Base-by-base conservation (phyloP, 2,888 invertebrate genomes). In the Zygaena filipendulae region DNA sequence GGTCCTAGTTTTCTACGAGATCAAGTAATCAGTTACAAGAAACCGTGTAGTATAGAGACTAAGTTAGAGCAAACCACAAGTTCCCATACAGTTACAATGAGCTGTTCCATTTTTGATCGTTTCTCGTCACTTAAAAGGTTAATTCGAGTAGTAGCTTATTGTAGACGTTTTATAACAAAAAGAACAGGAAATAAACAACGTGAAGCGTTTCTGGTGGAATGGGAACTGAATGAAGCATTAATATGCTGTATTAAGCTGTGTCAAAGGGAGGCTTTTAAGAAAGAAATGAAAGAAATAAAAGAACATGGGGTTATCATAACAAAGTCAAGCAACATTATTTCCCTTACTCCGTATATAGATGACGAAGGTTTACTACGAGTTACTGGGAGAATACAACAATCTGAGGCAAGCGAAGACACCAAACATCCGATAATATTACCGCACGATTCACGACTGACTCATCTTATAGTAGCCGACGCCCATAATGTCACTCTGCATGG, bases 401-500 rank as follows among this genome's bases (percentile, higher is more conserved):
- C 42, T 11, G 23, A 37, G n/a, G 6, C 40, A 8, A 12, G 21
- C 2, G 23, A 14, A 2, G n/a, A n/a, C n/a, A n/a, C n/a, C n/a
- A 39, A 39, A 25, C 37, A 41, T 33, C 41, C 38, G 2, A 32
- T 39, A 6, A 43, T 47, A 22, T 10, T 47, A 4, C 32, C 32
- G 1, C 38, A 36, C 13, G 36, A 37, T 12, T 39, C 30, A n/a
- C 16, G n/a, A 5, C 20, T 49, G 2, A 33, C 32, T 16, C 29
- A 12, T 4, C 27, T 45, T 7, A 25, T 48, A 3, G 3, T 48
- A n/a, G 35, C 38, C 7, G 34, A 43, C 5, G 40, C 43, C 5
- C 43, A 47, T 21, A 1, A 13, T 9, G 40, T 33, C 22, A 49
- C 43, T 9, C 13, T 45, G n/a, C 45, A 48, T 19, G 46, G 49